Evolutionary conservation across 1,140 invertebrate species (phyloP), one percentile per base, ranked within the genome.

Genomic region (Drosophila busckii): DNA sequence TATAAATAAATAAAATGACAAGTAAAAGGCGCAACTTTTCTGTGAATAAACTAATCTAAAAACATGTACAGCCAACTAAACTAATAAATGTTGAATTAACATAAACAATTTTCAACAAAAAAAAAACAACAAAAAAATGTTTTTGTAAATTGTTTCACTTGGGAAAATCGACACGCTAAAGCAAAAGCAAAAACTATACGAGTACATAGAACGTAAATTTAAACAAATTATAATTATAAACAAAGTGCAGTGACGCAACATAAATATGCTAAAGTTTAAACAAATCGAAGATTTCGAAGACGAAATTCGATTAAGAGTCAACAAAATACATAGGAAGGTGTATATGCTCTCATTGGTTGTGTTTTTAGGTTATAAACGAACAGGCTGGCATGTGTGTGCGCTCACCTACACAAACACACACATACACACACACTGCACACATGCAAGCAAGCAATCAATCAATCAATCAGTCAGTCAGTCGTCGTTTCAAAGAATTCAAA

Each of bases 311-410:
- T 55, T 31, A 61, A 78, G 60, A 73, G 55, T 68, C 84, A 69
- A 62, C 70, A 75, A 70, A 80, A 80, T 80, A 80, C 73, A 80
- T 80, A 80, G 73, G n/a, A n/a, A 80, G 61, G 58, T 83, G 68
- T 76, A 83, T 63, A 87, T 87, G 85, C 85, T 87, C 85, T 87
- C 85, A 87, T 86, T 86, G 85, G 85, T 87, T 87, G 85, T 87
- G 85, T 85, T 86, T 87, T 86, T 87, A 87, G 85, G 69, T 84
- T 84, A 84, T 84, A 80, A 80, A 61, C 64, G 69, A 84, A 82
- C 37, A 46, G 52, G 69, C 59, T 69, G 69, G 37, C 31, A 46
- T 28, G 40, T 42, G 31, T 16, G 45, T 48, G 48, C 41, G 37
- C 25, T 28, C 25, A 22, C 23, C n/a, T 22, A 15, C 8, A 32